Base-by-base conservation (phyloP, 2,888 invertebrate genomes). In the Melanostoma mellinum region DNA sequence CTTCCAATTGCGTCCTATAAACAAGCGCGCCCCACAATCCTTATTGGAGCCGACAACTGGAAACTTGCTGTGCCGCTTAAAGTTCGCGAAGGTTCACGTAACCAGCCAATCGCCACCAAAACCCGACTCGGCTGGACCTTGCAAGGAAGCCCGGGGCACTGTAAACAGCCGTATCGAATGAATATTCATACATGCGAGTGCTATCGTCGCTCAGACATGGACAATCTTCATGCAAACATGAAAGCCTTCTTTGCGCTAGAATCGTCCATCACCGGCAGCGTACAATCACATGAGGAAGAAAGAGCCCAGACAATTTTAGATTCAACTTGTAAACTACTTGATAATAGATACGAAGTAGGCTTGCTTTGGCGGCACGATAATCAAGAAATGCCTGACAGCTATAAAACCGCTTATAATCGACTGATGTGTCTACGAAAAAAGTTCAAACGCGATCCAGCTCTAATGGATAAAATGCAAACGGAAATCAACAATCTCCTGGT, bases 31-130 rank as follows among this genome's bases (percentile, higher is more conserved):
- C 20, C 20, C 1, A 20, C 20, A 20, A 30, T 82, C 6, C 36
- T 77, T 8, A 82, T 77, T n/a, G 81, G 76, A 10, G 63, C 44
- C 5, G 38, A 73, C 38, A 73, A 73, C 35, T 73, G 69, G 69
- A 65, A 42, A 36, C 36, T 74, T 6, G 76, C 68, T n/a, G 53
- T 73, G 4, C 55, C 75, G 3, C 52, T 65, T 5, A 65, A 65
- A 52, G 4, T 65, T 9, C 52, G 65, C 3, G 65, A 50, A 30
- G 40, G 9, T 46, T 46, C 3, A 3, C 5, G 46, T 42, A 38
- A 84, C 67, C 60, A 61, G 4, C 71, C 60, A 36, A 42, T 61
- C 8, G 71, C 8, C 5, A 61, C 71, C 8, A 72, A 72, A 36
- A 60, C 73, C 3, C 9, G 63, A 32, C 35, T 73, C 8, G 73